These are phyloP conservation scores for Murina feae DNA, from an alignment of 2,113 vertebrate genomes.

Conservation along the genomic window DNA sequence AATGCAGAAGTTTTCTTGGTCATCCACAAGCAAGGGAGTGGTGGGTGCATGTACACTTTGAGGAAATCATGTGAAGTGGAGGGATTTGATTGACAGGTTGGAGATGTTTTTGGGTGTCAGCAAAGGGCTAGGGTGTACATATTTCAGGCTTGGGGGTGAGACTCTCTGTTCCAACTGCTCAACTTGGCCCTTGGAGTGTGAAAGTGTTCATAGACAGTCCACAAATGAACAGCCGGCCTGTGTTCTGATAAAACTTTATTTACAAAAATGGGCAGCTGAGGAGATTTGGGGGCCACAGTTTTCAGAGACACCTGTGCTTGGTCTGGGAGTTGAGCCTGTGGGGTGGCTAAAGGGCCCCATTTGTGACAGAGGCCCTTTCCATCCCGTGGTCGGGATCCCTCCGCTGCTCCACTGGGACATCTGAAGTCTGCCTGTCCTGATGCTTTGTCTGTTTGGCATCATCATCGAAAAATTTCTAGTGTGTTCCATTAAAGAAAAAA, in stretches of 20 bases:
- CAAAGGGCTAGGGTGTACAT: not conserved
- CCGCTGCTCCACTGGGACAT: not conserved
- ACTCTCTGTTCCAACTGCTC: not conserved
- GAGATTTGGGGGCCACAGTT: not conserved
- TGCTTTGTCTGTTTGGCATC: not conserved
- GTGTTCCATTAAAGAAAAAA: not conserved
- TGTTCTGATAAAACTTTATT: not conserved
- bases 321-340: not conserved
- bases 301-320: rapidly evolving
- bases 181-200: not conserved
- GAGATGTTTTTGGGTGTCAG: not conserved
- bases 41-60: not conserved
- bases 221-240: rapidly evolving
- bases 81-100: not conserved
- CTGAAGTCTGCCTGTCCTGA: not conserved
- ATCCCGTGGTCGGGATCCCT: not conserved
- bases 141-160: not conserved
- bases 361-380: not conserved
- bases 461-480: not conserved
- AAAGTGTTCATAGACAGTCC: not conserved
- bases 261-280: not conserved
- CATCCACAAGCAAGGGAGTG: not conserved
- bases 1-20: not conserved
- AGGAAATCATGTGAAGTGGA: not conserved
- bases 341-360: too few relatives aligned